phyloP scores from a whole-genome alignment of 2,113 vertebrate genomes.

The Psettodes erumei region DNA sequence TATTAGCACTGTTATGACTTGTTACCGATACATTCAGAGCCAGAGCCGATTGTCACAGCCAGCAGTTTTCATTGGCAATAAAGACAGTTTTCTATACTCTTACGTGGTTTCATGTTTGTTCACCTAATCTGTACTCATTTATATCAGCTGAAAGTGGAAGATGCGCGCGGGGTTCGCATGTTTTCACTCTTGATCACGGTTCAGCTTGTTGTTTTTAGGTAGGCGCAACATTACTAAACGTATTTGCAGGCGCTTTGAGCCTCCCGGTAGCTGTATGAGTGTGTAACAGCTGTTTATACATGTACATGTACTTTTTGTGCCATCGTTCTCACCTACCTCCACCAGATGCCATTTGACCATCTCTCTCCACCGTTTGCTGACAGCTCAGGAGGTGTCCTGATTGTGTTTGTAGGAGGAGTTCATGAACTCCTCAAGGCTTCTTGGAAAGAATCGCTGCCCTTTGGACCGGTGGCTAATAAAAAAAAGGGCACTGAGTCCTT shows the following conservation, averaged over 20 bases:
- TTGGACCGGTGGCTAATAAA: slow-evolving; percentile 70
- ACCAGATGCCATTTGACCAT: neutral
- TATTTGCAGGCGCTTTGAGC: no score
- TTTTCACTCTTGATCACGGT: no score
- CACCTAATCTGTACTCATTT: no score
- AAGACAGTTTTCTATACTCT: neutral
- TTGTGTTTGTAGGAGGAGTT: slow-evolving; percentile 39
- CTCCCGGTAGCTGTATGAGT: no score
- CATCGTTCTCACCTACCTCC: neutral
- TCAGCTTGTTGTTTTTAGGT: no score
- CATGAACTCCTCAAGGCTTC: slow-evolving; percentile 52
- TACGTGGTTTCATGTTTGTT: neutral
- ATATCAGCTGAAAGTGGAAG: no score
- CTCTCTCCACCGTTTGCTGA: neutral
- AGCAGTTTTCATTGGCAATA: slow-evolving; percentile 31
- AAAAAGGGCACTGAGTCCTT: slow-evolving; percentile 26
- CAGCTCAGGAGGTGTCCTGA: neutral
- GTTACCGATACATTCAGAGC: neutral
- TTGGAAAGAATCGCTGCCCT: slow-evolving; percentile 40
- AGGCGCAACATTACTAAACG: no score
- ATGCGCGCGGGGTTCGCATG: no score
- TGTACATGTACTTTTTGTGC: no score
- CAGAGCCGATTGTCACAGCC: neutral
- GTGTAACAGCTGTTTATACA: neutral
- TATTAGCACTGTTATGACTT: neutral